Evolutionary conservation across 2,888 invertebrate species (phyloP), one percentile per base, ranked within the genome.

Genomic region (Coelopa pilipes): DNA sequence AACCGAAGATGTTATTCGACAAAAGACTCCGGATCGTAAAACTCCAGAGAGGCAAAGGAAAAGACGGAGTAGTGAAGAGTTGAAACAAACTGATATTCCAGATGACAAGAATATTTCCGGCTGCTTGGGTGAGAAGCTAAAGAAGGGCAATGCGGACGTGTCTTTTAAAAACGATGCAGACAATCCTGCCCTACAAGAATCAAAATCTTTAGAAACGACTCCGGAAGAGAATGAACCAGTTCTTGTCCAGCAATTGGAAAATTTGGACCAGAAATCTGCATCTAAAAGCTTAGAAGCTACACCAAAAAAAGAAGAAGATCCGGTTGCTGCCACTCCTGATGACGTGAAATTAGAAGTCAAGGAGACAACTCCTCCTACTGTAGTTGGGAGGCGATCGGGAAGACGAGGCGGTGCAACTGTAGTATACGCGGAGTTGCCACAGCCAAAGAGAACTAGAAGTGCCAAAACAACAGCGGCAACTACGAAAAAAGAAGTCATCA

Each of bases 1-100:
- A 15, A 50, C 15, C 10, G 63, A 74, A 5, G 63, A 49, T 45
- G 57, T 67, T 15, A 45, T 11, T 15, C 24, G n/a, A 9, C 59
- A 15, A 62, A 34, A 34, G 34, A 75, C 50, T 1, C 46, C 67
- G 7, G 74, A 76, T 53, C 72, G 77, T 5, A 72, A 60, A n/a
- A 75, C 74, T 0, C 72, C 70, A 1, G 80, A 79, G 7, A 76
- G 78, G 9, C 83, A 85, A 68, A 80, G 85, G 11, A 86, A 86
- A 24, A 82, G 86, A 0, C 82, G 83, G 2, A 86, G 83, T 49
- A 86, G 84, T 60, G 86, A 84, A 57, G 80, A 81, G 10, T 68
- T 74, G 10, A 60, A 76, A 19, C 34, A 50, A 9, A 24, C 65
- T 1, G 77, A 79, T 12, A 78, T 50, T 74, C 76, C 75, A 0